phyloP scores from a whole-genome alignment of 2,113 vertebrate species.

The Opisthocomus hoazin region DNA sequence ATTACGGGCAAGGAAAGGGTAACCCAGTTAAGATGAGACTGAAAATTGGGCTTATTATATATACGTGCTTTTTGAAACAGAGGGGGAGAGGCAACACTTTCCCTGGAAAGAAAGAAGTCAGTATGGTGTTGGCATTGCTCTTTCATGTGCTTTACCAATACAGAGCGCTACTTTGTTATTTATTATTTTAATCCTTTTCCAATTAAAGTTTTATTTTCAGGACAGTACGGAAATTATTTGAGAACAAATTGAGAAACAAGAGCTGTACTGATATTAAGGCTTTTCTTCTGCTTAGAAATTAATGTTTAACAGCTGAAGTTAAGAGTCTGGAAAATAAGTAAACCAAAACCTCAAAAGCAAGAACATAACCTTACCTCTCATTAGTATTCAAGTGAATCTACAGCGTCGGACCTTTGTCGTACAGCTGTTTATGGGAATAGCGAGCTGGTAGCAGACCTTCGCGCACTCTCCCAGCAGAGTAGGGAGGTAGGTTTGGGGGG shows the following conservation, averaged over 20 bases:
- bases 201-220: neutral
- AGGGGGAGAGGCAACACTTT: neutral
- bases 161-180: neutral
- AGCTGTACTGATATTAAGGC: neutral
- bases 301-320: neutral
- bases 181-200: neutral
- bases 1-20: slow-evolving; percentile 10
- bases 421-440: neutral
- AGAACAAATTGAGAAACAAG: slow-evolving; percentile 9
- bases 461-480: neutral
- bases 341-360: neutral
- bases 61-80: neutral
- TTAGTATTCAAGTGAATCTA: neutral
- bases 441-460: neutral
- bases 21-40: slow-evolving; percentile 7
- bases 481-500: neutral
- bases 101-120: neutral
- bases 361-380: neutral
- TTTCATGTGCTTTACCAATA: neutral
- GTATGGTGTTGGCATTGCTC: neutral
- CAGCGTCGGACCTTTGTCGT: neutral
- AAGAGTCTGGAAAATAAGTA: neutral
- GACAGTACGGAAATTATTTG: neutral
- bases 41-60: neutral
- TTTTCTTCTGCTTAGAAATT: slow-evolving; percentile 6